Evolutionary conservation across 2,888 invertebrate genomes (phyloP).

Genomic region (Limnephilus auricula): DNA sequence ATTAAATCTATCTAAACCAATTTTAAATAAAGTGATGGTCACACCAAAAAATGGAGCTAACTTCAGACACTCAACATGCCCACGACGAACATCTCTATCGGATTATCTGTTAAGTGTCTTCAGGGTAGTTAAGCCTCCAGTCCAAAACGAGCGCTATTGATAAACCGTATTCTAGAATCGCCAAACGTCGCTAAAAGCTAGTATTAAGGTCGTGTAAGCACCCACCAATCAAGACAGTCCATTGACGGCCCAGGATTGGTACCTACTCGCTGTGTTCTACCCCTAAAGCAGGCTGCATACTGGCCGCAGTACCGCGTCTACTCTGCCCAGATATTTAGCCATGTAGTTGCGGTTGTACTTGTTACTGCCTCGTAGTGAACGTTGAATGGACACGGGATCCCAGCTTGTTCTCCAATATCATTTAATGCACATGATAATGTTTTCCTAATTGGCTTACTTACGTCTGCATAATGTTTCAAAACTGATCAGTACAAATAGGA

Average conservation of each 20-base stretch:
- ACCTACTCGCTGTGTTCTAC: not conserved
- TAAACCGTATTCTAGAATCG: not conserved
- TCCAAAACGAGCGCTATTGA: not conserved
- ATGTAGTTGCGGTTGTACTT: not conserved
- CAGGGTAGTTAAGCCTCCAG: not conserved
- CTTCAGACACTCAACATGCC: too few relatives aligned
- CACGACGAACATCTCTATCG: too few relatives aligned
- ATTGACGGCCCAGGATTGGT: slow-evolving; percentile 10
- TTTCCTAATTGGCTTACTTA: slow-evolving; percentile 31
- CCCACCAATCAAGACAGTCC: slow-evolving; percentile 34
- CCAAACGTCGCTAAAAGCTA: not conserved
- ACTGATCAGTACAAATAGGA: not conserved
- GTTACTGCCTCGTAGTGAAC: not conserved
- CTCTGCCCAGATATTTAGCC: not conserved
- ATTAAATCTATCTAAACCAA: too few relatives aligned
- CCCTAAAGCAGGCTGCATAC: not conserved
- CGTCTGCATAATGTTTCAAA: slow-evolving; percentile 23
- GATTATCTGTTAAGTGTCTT: not conserved
- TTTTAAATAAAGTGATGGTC: too few relatives aligned
- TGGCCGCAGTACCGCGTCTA: not conserved
- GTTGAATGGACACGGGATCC: slow-evolving; percentile 23
- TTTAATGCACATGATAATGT: slow-evolving; percentile 34
- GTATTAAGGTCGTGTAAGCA: slow-evolving; percentile 30
- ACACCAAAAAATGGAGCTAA: not conserved
- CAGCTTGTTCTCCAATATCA: slow-evolving; percentile 37